Evolutionary conservation across 2,113 vertebrate genomes (phyloP), one percentile per base, ranked within the genome.

Genomic region (Eurypyga helias): DNA sequence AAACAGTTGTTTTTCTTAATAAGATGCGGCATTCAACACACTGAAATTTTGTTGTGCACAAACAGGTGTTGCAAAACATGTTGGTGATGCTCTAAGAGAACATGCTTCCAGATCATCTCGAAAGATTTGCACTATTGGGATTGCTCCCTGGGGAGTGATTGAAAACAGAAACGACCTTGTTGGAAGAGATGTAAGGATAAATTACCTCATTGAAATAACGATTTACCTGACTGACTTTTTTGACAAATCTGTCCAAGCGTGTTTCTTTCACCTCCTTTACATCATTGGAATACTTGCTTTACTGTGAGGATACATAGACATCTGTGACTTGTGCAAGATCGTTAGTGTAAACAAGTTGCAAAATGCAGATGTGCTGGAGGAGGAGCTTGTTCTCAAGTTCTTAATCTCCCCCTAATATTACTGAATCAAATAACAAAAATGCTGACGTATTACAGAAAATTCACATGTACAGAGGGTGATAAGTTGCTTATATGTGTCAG

Each of bases 51-150:
- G 91, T 96, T 97, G 7, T 96, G 69, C 29, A 21, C 60, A 13
- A 90, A 95, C 94, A 99, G 99, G 99, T 98, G 99, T 99, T 96
- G 99, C 99, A 34, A 99, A 99, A 97, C 99, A 99, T 96, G 99
- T 99, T 84, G 99, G 99, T 46, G 99, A 99, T 91, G 99, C 99
- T 89, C 98, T 99, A 77, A 99, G 99, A 98, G 99, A 99, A 97
- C 99, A 99, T 75, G 99, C 99, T 87, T 99, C 99, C 95, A 98
- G 98, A 98, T 99, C 99, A 87, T 99, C 99, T 92, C 99, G 99
- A 97, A 99, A 99, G 98, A 99, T 99, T 98, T 99, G 99, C 98
- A 99, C 99, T 96, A 99, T 99, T 65, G 99, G 99, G 78, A 99
- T 99, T 79, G 99, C 99, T 87, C 99, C 99, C 0, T 99, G 99